Base-by-base conservation (phyloP, 2,797 vertebrate genomes). In the Eptatretus atami region DNA sequence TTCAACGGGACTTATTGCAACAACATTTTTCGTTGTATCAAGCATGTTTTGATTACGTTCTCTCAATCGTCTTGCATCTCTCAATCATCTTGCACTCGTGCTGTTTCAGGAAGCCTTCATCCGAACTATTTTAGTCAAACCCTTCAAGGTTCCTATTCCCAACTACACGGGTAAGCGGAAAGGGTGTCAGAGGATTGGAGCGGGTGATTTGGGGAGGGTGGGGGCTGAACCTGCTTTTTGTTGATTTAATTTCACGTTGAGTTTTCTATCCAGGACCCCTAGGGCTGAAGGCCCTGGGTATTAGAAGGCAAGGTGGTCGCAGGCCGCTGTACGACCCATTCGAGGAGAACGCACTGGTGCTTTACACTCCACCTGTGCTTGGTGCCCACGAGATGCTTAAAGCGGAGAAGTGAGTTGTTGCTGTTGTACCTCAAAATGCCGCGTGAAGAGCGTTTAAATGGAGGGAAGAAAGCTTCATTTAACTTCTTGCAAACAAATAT, bases 61-160 rank as follows among this genome's bases (percentile, higher is more conserved):
- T 4, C 57, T n/a, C 52, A 19, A 54, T 12, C 44, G 19, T 52
- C 25, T 44, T 44, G 15, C 9, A 53, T 15, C 24, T 44, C 11
- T 9, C 31, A 6, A 57, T 19, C 53, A 15, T 66, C n/a, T 70
- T 69, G 53, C 70, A 52, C 70, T 63, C 72, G 66, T 70, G 65
- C 63, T 73, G 73, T 68, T n/a, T 24, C 68, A 96, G 90, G 92
- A 98, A 71, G 81, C 78, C 2, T 93, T 93, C 71, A 95, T 98
- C 68, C 79, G 80, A 68, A 84, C 79, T 67, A 94, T 98, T 75
- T 82, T 98, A 70, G 86, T 87, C 67, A 86, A 81, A 70, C 92
- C 92, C 12, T 98, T 95, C 71, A 92, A 85, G 75, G 73, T 98
- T 63, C 92, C 92, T 3, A 92, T 96, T 74, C 80, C 74, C 69